phyloP scores from a whole-genome alignment of 1,140 invertebrate genomes.

The Zelostemma sp. region DNA sequence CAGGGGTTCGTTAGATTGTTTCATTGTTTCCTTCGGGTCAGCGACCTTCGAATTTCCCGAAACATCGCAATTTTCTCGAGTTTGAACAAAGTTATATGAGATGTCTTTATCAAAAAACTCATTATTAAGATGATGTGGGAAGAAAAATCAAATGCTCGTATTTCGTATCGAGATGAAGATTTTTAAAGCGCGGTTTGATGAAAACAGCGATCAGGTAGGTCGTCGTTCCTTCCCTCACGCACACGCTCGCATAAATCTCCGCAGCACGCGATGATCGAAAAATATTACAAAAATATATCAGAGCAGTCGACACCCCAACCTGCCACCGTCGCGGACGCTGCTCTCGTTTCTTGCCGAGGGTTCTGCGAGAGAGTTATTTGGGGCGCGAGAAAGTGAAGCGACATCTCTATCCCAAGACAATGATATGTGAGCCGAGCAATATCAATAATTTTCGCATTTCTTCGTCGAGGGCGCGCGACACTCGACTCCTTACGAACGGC shows the following conservation, averaged over 20 bases:
- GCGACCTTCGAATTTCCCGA: constrained; percentile 18
- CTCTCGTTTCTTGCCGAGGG: constrained; percentile 49
- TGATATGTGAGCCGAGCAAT: constrained; percentile 69
- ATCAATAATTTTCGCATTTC: constrained; percentile 71
- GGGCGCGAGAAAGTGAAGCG: constrained; percentile 53
- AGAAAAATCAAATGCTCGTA: no score
- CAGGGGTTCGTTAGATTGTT: constrained; percentile 20
- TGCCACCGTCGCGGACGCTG: constrained; percentile 45
- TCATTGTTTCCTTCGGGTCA: constrained; percentile 25
- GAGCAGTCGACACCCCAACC: constrained; percentile 61
- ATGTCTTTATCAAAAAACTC: no score
- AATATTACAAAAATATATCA: constrained; percentile 72
- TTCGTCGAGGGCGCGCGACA: constrained; percentile 40
- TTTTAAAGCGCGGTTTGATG: neutral
- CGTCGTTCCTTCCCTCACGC: constrained; percentile 49
- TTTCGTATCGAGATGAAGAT: no score
- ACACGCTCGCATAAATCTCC: constrained; percentile 64
- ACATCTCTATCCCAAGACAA: constrained; percentile 69
- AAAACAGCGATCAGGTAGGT: constrained; percentile 66
- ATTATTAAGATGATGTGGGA: no score
- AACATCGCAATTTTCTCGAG: constrained; percentile 20
- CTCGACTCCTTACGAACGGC: neutral
- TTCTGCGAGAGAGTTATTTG: constrained; percentile 51
- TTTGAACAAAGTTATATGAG: no score
- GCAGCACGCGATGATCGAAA: constrained; percentile 71